Percentiles rank a stretch among this genome's conserved stretches.
Evolutionary conservation across 2,797 vertebrate genomes (phyloP).

Genomic region (Parauchenoglanis ngamensis): DNA sequence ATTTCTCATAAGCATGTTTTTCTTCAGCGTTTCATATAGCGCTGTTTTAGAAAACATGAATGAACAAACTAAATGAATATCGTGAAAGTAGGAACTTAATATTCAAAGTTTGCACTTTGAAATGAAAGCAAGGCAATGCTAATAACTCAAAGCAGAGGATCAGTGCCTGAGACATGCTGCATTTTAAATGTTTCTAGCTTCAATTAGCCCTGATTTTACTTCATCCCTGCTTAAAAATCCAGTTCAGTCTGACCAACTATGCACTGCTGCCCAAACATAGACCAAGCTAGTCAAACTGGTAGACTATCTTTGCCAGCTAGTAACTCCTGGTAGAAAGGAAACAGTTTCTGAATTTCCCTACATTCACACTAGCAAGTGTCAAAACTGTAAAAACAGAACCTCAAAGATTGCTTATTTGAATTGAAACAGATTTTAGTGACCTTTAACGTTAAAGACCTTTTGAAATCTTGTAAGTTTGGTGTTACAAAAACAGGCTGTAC

Average conservation of each 20-base stretch:
- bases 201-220: neutral
- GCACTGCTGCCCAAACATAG: neutral
- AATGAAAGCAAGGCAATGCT: neutral
- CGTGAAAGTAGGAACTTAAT: neutral
- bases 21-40: neutral
- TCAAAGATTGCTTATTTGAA: neutral
- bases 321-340: neutral
- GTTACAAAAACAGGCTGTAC: neutral
- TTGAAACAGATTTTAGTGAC: neutral
- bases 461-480: conserved; percentile 12
- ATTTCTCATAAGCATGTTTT: neutral
- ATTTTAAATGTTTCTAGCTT: neutral
- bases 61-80: neutral
- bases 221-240: neutral
- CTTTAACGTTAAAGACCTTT: neutral
- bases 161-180: neutral
- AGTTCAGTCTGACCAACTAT: neutral
- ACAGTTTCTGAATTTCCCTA: neutral
- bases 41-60: neutral
- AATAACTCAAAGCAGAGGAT: neutral
- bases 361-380: neutral
- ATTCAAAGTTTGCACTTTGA: neutral
- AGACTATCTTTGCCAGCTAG: neutral
- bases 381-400: neutral
- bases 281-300: neutral